A percentile compares a stretch with the other conserved stretches of the same genome.
phyloP scores from a whole-genome alignment of 2,888 invertebrate species.

The Colostygia pectinataria region DNA sequence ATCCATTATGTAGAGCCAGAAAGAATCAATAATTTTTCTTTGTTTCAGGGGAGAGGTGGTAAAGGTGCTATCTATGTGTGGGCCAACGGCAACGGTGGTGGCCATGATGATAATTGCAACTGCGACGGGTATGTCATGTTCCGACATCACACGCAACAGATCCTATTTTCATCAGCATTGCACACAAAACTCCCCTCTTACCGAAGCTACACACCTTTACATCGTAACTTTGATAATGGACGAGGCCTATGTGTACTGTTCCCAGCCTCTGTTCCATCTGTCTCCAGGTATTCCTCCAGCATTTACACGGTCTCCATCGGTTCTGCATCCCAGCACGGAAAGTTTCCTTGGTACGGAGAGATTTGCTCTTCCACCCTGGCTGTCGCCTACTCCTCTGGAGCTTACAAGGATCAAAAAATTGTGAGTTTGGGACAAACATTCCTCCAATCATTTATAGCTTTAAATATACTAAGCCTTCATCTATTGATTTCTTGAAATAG shows the following conservation, averaged over 20 bases:
- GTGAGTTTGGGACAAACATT: conserved; percentile 86
- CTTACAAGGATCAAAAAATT: conserved; percentile 92
- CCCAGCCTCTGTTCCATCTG: not conserved
- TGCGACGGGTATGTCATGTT: conserved; percentile 90
- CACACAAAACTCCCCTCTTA: too few species aligned
- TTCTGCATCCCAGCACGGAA: conserved; percentile 91
- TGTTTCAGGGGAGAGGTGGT: conserved; percentile 87
- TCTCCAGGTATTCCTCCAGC: conserved; percentile 83
- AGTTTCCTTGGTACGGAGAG: conserved; percentile 96
- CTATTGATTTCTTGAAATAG: too few species aligned
- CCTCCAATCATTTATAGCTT: too few species aligned
- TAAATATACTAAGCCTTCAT: too few species aligned
- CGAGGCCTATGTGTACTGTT: too few species aligned
- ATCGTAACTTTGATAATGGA: too few species aligned
- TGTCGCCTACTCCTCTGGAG: conserved; percentile 94
- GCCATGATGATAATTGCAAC: conserved; percentile 92
- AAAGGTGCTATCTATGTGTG: conserved; percentile 94
- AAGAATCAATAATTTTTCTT: not conserved
- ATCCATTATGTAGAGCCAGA: not conserved
- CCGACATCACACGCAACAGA: too few species aligned
- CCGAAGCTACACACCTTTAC: too few species aligned
- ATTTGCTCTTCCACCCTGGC: conserved; percentile 94
- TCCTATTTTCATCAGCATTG: too few species aligned
- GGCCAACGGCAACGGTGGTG: conserved; percentile 96
- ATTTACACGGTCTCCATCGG: conserved; percentile 95